These are phyloP conservation scores for Ectemnius cavifrons DNA, from an alignment of 2,888 invertebrate species.

Conservation along the genomic window DNA sequence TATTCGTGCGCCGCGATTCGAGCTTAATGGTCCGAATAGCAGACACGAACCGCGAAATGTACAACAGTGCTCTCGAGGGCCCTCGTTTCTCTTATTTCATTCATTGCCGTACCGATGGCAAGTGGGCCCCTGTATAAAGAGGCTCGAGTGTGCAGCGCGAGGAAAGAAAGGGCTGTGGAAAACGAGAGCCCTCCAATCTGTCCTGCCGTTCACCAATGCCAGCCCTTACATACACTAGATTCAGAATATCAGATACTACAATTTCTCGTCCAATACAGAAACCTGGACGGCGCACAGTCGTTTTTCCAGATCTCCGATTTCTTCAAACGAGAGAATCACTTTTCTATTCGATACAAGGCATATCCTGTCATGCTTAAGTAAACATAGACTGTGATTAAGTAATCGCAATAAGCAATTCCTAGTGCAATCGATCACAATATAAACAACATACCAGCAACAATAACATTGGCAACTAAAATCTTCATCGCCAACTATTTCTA, in stretches of 20 bases:
- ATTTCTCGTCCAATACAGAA: too few relatives aligned
- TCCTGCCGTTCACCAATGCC: constrained; percentile 48
- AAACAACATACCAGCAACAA: too few relatives aligned
- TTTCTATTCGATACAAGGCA: too few relatives aligned
- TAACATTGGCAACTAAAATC: too few relatives aligned
- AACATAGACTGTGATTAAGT: neutral
- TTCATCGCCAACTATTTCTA: too few relatives aligned
- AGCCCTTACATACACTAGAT: neutral
- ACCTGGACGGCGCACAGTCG: too few relatives aligned
- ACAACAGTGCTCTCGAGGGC: constrained; percentile 56
- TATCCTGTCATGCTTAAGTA: too few relatives aligned
- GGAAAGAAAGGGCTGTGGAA: constrained; percentile 36
- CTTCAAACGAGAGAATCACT: too few relatives aligned
- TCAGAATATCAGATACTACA: too few relatives aligned
- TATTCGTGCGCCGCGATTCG: constrained; percentile 62
- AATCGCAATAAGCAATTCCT: constrained; percentile 37
- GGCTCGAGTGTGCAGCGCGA: constrained; percentile 20
- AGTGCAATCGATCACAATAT: constrained; percentile 28
- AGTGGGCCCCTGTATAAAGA: constrained; percentile 42
- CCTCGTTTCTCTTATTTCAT: constrained; percentile 46
- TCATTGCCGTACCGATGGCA: constrained; percentile 28
- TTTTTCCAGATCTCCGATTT: too few relatives aligned
- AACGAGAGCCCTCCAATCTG: constrained; percentile 47
- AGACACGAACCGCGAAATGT: constrained; percentile 51
- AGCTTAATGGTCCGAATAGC: constrained; percentile 64